These are phyloP conservation scores for Hydrozoanthus gracilis DNA, from an alignment of 92 coral and sea anemone species.

Conservation along the genomic window DNA sequence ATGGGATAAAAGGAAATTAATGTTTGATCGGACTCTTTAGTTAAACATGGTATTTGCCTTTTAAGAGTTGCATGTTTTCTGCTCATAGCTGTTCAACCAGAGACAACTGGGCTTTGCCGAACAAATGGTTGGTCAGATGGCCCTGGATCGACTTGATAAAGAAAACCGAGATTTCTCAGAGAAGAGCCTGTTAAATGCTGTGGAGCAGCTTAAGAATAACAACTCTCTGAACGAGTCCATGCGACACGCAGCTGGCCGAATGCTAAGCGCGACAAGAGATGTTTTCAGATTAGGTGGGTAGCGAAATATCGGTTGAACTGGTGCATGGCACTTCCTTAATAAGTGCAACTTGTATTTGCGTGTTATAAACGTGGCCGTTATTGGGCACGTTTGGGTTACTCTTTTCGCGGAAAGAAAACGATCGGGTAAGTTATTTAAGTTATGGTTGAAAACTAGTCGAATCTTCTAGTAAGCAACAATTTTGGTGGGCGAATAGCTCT, in stretches of 20 bases:
- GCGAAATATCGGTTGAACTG: constrained; percentile 10
- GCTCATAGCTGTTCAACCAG: constrained; percentile 12
- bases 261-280: constrained; percentile 29
- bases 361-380: constrained; percentile 18
- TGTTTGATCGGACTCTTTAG: constrained; percentile 11
- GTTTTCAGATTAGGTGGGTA: constrained; percentile 25
- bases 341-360: constrained; percentile 21
- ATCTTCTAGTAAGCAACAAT: constrained; percentile 31
- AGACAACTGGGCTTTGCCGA: constrained; percentile 22
- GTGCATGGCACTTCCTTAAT: constrained; percentile 21
- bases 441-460: constrained; percentile 9
- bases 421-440: constrained; percentile 15
- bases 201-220: constrained; percentile 10
- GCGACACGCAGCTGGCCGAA: constrained; percentile 17
- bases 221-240: not conserved
- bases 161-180: constrained; percentile 22
- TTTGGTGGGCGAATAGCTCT: constrained; percentile 34
- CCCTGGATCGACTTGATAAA: constrained; percentile 16
- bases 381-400: constrained; percentile 16
- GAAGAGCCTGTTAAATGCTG: not conserved
- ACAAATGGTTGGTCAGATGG: constrained; percentile 19
- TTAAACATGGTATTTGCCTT: not conserved
- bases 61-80: not conserved
- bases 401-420: constrained; percentile 23
- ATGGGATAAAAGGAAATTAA: too few species aligned